Evolutionary conservation across 53 echinoderm and acorn worm genomes (phyloP).

Genomic region (Astropecten irregularis): DNA sequence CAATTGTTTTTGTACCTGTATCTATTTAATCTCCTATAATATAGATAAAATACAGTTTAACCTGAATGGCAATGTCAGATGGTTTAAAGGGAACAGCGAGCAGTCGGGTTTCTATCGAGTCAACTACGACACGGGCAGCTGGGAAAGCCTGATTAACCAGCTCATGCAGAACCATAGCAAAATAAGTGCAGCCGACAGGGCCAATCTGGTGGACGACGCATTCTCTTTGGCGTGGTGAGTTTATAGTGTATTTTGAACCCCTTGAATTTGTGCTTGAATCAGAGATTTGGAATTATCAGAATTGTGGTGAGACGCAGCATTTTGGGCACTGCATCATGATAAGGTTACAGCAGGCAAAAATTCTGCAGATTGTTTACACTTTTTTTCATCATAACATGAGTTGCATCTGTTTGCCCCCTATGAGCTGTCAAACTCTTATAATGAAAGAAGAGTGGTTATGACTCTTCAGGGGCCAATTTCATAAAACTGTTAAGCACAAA

Average conservation of each 20-base stretch:
- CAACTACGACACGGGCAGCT: conserved; percentile 79
- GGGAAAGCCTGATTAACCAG: conserved; percentile 61
- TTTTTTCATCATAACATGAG: too few relatives aligned
- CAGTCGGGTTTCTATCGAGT: conserved; percentile 93
- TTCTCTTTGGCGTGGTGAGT: conserved; percentile 81
- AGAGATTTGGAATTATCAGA: not conserved
- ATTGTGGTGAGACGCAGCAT: not conserved
- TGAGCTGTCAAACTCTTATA: too few relatives aligned
- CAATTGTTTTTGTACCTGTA: too few relatives aligned
- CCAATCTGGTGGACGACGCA: conserved; percentile 84
- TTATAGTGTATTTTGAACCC: too few relatives aligned
- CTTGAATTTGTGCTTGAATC: not conserved
- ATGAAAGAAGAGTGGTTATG: too few relatives aligned
- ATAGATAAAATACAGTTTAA: not conserved
- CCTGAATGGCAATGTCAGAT: not conserved
- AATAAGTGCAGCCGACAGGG: conserved; percentile 72
- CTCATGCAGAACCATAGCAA: conserved; percentile 49
- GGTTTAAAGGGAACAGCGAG: conserved; percentile 81
- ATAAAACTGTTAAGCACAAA: too few relatives aligned
- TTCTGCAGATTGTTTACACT: too few relatives aligned
- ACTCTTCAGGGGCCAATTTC: too few relatives aligned
- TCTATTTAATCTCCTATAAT: too few relatives aligned
- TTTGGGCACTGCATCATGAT: not conserved
- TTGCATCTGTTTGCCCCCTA: too few relatives aligned
- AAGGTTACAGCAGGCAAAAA: too few relatives aligned